Evolutionary conservation across 2,113 vertebrate species (phyloP).

Genomic region (Chaetodon trifascialis): DNA sequence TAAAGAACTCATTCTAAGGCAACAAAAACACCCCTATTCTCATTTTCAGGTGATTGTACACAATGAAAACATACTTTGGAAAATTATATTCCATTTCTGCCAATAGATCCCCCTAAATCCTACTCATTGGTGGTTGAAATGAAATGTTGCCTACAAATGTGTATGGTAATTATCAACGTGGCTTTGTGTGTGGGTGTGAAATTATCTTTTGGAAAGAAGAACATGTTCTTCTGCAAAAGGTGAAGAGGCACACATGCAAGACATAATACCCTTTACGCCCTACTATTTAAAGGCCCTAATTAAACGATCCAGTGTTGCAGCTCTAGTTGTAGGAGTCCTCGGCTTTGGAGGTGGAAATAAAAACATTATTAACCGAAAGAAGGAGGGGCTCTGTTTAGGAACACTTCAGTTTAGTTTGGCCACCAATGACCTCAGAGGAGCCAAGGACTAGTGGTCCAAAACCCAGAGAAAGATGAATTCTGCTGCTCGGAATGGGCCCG

Average conservation of each 20-base stretch:
- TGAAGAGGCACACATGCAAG: neutral
- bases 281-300: slow-evolving; percentile 15
- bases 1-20: too few species aligned
- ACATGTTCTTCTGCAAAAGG: neutral
- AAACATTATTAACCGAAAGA: slow-evolving; percentile 21
- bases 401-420: slow-evolving; percentile 47
- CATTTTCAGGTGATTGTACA: too few species aligned
- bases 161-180: neutral
- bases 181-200: slow-evolving; percentile 11
- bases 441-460: slow-evolving; percentile 83
- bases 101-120: too few species aligned
- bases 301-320: neutral
- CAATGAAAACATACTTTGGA: too few species aligned
- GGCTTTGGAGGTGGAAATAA: slow-evolving; percentile 28
- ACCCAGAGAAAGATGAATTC: slow-evolving; percentile 84
- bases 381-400: slow-evolving; percentile 29
- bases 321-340: neutral
- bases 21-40: too few species aligned
- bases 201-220: neutral
- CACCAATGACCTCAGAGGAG: slow-evolving; percentile 80
- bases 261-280: neutral
- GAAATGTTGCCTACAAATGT: slow-evolving; percentile 1
- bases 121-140: neutral
- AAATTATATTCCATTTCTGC: too few species aligned
- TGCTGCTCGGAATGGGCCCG: slow-evolving; percentile 72